Percentiles rank a stretch among this genome's conserved stretches.
Conservation (phyloP, 2,888 invertebrate genomes). For the Eristalis pertinax region DNA sequence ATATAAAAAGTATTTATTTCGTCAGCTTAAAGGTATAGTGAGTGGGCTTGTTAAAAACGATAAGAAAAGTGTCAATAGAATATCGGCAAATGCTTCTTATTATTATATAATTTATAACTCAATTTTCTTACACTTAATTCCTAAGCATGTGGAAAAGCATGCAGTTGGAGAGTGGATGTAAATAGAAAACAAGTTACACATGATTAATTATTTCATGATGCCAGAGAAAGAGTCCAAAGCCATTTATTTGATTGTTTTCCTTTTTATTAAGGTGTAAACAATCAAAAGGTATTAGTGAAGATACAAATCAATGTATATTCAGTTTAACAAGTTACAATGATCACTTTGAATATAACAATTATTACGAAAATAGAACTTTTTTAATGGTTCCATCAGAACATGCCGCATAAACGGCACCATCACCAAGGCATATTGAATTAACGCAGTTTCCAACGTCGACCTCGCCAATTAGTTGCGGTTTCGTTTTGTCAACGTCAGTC, state of each 20-base stretch:
- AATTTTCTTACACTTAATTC: too few relatives aligned
- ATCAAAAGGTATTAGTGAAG: neutral
- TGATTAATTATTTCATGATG: too few relatives aligned
- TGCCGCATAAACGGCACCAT: constrained; percentile 77
- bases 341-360: neutral
- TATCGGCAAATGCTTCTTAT: too few relatives aligned
- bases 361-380: constrained; percentile 76
- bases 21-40: too few relatives aligned
- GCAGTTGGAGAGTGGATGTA: too few relatives aligned
- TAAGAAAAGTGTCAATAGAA: too few relatives aligned
- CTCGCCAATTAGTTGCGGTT: constrained; percentile 76
- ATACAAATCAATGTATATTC: neutral
- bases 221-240: neutral
- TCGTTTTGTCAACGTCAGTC: constrained; percentile 75
- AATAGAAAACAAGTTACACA: too few relatives aligned
- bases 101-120: too few relatives aligned
- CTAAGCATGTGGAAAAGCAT: too few relatives aligned
- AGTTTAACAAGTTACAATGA: neutral
- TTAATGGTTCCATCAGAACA: constrained; percentile 78
- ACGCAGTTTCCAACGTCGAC: constrained; percentile 78
- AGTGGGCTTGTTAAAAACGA: too few relatives aligned
- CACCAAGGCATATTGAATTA: constrained; percentile 77
- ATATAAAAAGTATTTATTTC: too few relatives aligned
- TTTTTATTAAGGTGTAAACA: neutral
- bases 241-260: neutral